Evolutionary conservation across 2,797 vertebrate genomes (phyloP).

Genomic region (Ptychadena robeensis): DNA sequence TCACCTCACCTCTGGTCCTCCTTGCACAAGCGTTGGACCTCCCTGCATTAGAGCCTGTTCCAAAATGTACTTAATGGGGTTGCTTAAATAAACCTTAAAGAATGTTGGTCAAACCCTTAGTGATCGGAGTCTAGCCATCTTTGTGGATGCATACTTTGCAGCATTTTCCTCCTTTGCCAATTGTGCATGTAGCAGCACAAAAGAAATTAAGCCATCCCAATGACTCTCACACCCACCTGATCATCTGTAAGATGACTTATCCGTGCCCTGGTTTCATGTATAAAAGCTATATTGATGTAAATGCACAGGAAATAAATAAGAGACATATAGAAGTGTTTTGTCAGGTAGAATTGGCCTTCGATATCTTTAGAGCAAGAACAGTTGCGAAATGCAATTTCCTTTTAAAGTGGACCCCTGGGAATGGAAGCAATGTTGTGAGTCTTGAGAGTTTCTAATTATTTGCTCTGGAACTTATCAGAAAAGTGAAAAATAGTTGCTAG

Average conservation of each 20-base stretch:
- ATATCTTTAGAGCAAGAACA: background rate
- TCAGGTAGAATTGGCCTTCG: background rate
- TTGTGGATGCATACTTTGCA: background rate
- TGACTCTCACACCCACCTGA: background rate
- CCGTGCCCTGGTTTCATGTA: background rate
- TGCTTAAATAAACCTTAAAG: too few species aligned
- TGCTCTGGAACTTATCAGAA: slow-evolving; percentile 15
- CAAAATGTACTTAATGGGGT: too few species aligned
- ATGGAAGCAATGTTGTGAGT: background rate
- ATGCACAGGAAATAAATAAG: background rate
- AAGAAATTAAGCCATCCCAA: background rate
- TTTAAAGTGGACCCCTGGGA: slow-evolving; percentile 32
- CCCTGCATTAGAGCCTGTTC: too few species aligned
- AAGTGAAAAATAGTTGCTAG: slow-evolving; percentile 9
- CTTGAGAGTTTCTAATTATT: slow-evolving; percentile 24
- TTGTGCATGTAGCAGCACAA: background rate
- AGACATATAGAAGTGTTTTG: background rate
- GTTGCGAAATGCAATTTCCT: slow-evolving; percentile 39
- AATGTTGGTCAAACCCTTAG: too few species aligned
- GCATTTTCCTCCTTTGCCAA: background rate
- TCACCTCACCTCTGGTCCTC: too few species aligned
- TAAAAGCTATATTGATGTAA: background rate
- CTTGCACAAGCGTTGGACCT: too few species aligned
- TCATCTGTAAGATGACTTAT: background rate
- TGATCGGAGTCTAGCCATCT: too few species aligned